Conservation (phyloP, 92 coral and sea anemone genomes). For the Porites rus region DNA sequence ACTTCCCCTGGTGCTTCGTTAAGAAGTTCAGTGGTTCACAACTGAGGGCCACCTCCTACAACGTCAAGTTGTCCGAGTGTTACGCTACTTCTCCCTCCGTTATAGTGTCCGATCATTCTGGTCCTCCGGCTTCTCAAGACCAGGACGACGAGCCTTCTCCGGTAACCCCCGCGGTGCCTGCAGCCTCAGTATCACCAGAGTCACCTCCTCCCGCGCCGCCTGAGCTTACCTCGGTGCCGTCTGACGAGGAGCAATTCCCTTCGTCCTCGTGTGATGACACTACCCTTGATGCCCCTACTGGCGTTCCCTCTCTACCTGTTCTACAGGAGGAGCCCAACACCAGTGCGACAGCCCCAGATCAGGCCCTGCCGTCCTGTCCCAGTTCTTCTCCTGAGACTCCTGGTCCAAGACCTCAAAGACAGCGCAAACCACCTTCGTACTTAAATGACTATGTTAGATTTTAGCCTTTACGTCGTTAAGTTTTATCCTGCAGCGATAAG, state of each 20-base stretch:
- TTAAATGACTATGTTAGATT: no score
- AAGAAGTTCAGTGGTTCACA: background rate
- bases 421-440: no score
- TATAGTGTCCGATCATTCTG: background rate
- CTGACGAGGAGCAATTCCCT: constrained; percentile 3
- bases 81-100: background rate
- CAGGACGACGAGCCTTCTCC: constrained; percentile 6
- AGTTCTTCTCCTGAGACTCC: constrained; percentile 14
- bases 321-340: no score
- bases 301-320: no score
- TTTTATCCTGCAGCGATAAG: no score
- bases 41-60: constrained; percentile 8
- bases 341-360: background rate
- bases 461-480: no score
- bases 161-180: background rate
- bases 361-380: background rate
- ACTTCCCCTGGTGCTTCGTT: constrained; percentile 12
- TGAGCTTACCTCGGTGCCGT: constrained; percentile 16
- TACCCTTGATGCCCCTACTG: no score
- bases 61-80: background rate
- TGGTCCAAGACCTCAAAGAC: constrained; percentile 26
- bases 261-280: background rate
- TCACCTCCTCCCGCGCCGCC: no score
- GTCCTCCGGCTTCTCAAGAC: background rate
- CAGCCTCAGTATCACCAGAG: no score